Base-by-base conservation (phyloP, 2,113 vertebrate genomes). In the Madoqua kirkii region DNA sequence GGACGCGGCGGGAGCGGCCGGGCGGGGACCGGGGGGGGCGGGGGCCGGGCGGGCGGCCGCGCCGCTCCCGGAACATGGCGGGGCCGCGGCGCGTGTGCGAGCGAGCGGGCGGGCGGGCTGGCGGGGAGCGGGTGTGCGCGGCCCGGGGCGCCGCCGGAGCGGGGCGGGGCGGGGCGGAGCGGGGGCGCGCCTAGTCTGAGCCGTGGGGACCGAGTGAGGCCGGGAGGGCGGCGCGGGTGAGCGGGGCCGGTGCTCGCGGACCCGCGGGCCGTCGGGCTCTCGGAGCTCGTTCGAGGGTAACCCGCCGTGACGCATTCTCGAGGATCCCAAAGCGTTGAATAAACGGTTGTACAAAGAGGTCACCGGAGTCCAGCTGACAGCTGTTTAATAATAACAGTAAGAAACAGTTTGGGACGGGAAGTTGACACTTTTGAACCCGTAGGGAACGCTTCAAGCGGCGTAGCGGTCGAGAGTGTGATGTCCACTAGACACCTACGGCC, bases 11-110 rank as follows among this genome's bases (percentile, higher is more conserved):
- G 64, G 85, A 91, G 78, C 93, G 23, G 83, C 76, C 1, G 40
- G 94, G 91, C 60, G 60, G 60, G 60, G 60, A 33, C 29, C 88
- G 33, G 45, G 84, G 48, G 84, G 93, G 54, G n/a, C 93, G 50
- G 25, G 50, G 81, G 55, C 43, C 40, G 79, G 67, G 33, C 91
- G 81, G 67, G 74, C 36, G 62, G 62, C 55, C 57, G 33, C 21
- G 52, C 82, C 29, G 95, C 89, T 86, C 85, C 95, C 89, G 98
- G 96, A 98, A 98, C 95, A 98, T 98, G 98, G 98, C 98, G 98
- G 93, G 98, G 97, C 86, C 91, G 54, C 40, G 91, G 83, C 92
- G 89, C 87, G 87, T 59, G 84, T 94, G 89, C 48, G 84, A 36
- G 83, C 82, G 95, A n/a, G n/a, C n/a, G n/a, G n/a, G n/a, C n/a